Percentiles rank a stretch among this genome's conserved stretches.
phyloP scores from a whole-genome alignment of 2,888 invertebrate genomes.

The Stomorhina lunata region DNA sequence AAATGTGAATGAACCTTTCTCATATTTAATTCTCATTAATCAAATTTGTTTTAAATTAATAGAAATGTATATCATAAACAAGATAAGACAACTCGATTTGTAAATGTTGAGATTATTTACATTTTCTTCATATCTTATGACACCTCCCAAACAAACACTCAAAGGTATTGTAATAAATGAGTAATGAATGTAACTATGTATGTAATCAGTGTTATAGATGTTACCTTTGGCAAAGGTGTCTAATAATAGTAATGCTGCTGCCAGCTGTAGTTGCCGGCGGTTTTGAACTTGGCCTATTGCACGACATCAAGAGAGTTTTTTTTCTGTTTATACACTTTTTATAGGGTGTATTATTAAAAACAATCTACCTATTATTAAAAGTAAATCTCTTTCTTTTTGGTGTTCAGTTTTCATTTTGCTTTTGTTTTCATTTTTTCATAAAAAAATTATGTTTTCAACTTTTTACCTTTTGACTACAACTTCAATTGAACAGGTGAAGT shows the following conservation, averaged over 20 bases:
- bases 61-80: too few species aligned
- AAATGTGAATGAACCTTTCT: too few species aligned
- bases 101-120: too few species aligned
- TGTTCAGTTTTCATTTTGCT: neutral
- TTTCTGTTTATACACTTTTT: neutral
- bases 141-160: too few species aligned
- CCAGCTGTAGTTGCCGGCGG: neutral
- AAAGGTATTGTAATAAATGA: neutral
- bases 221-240: neutral
- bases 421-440: neutral
- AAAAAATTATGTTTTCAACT: slow-evolving; percentile 9
- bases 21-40: too few species aligned
- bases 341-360: too few species aligned
- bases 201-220: slow-evolving; percentile 2
- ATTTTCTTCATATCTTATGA: too few species aligned
- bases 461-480: neutral
- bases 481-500: slow-evolving; percentile 16
- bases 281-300: slow-evolving; percentile 63
- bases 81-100: too few species aligned
- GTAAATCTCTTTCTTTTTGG: slow-evolving; percentile 10
- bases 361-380: slow-evolving; percentile 29
- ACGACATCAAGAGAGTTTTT: slow-evolving; percentile 32
- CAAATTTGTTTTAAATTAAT: too few species aligned
- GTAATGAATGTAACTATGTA: too few species aligned
- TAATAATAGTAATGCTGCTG: neutral